Evolutionary conservation across 2,113 vertebrate genomes (phyloP).

Genomic region (Charadrius vociferus): DNA sequence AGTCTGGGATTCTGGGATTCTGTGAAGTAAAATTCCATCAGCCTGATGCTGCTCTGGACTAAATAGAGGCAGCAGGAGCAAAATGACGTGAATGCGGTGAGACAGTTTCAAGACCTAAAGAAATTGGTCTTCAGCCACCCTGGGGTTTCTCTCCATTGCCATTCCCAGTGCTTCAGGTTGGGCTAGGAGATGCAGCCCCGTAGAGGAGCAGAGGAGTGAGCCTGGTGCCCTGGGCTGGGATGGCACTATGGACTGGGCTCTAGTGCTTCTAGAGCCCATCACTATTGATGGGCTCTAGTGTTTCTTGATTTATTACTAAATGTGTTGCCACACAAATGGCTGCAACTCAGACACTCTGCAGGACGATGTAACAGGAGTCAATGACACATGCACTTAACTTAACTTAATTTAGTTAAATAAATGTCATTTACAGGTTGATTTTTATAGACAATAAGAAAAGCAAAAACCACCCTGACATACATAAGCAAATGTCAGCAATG

Average conservation of each 20-base stretch:
- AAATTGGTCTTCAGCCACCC: accelerated
- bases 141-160: not conserved
- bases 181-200: not conserved
- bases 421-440: not conserved
- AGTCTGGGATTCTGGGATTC: too few species aligned
- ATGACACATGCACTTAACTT: not conserved
- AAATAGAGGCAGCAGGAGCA: not conserved
- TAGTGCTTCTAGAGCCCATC: not conserved
- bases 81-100: not conserved
- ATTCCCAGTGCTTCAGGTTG: not conserved
- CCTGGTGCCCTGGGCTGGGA: not conserved
- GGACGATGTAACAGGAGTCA: not conserved
- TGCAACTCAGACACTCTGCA: not conserved
- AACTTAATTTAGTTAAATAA: conserved; percentile 6
- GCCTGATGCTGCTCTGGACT: not conserved
- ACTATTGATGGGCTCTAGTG: not conserved
- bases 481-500: not conserved
- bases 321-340: accelerated
- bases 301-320: not conserved
- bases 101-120: not conserved
- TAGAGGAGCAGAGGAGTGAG: not conserved
- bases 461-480: not conserved
- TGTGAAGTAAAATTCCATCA: not conserved
- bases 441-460: not conserved
- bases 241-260: not conserved